Evolutionary conservation across 2,888 invertebrate species (phyloP), one percentile per base, ranked within the genome.

Genomic region (Litoditis marina): DNA sequence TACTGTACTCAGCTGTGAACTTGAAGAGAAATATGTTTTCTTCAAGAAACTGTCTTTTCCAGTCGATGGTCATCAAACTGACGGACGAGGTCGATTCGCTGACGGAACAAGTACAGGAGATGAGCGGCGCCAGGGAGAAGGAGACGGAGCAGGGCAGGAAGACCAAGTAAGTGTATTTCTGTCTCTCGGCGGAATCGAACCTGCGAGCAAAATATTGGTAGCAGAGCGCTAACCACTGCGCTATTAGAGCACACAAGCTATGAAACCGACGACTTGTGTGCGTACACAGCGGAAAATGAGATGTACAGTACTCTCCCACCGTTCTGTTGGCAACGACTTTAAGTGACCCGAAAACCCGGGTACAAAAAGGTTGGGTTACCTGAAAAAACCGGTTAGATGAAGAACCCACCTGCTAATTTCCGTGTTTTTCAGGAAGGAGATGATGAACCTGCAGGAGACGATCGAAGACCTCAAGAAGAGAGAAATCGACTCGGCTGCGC

Each of bases 81-180:
- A 56, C 68, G 25, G 77, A 77, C 46, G 76, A 78, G 46, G 59
- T 72, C 3, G 77, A 77, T 25, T 2, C 63, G 13, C 46, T 71
- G 58, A 59, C 65, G 13, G 73, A 71, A 42, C 64, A 68, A 47
- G 28, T 71, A 36, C 46, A 25, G 13, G 74, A 74, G 57, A 54
- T 67, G 2, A 39, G 46, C 27, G 32, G 46, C 1, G 63, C 66
- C 5, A 47, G 61, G n/a, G 70, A 69, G n/a, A 57, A 51, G 46
- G 71, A 71, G 46, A 32, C 47, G 13, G 70, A 70, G 53, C 32
- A 13, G 3, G 56, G 51, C 47, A 66, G 57, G 52, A 64, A 65
- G 60, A 50, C 54, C 11, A 63, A 50, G 65, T 65, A 31, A 47
- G 57, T n/a, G 11, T n/a, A n/a, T n/a, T n/a, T n/a, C n/a, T n/a